Base-by-base conservation (phyloP, 2,797 vertebrate genomes). In the Apodemus agrarius region DNA sequence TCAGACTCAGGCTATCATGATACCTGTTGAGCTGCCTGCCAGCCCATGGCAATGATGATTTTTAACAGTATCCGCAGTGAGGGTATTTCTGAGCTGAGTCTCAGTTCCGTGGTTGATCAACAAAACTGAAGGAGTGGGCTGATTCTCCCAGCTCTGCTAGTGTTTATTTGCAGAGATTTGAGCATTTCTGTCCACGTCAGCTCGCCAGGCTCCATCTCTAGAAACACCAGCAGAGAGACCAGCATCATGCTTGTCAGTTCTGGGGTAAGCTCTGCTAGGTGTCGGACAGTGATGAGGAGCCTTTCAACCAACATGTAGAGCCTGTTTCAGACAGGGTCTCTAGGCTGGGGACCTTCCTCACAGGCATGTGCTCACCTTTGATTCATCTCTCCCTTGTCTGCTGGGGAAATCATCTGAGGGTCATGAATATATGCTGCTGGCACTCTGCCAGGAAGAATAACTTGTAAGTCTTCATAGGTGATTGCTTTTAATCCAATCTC, bases 401-500 rank as follows among this genome's bases (percentile, higher is more conserved):
- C 76, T 26, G n/a, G 63, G 76, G 81, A 94, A 78, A 65, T 85
- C 79, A 91, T 49, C 46, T 90, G 57, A 52, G 63, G 83, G 93
- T 93, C 37, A 29, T 89, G 67, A 52, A 72, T 72, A 22, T 79
- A 46, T 87, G 21, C 86, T 84, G 13, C n/a, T 96, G 84, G 74
- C 82, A 54, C 34, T 90, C 57, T 96, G 80, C 94, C 52, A 69
- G n/a, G n/a, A n/a, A 52, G 72, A 95, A 93, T 89, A 61, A 91
- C 78, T 91, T 96, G 61, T 95, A 94, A 37, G 80, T 87, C 52
- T 82, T 96, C 54, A 78, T 61, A 86, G 69, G 31, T 89, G 40
- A 91, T 84, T 95, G 59, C 81, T 97, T 96, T 84, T 87, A 82
- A 90, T 40, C 79, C 26, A 22, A 16, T 94, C 75, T 87, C 67